Percentiles rank a stretch among this genome's conserved stretches.
Conservation (phyloP, 2,113 vertebrate species). For the Syrmaticus mikado region DNA sequence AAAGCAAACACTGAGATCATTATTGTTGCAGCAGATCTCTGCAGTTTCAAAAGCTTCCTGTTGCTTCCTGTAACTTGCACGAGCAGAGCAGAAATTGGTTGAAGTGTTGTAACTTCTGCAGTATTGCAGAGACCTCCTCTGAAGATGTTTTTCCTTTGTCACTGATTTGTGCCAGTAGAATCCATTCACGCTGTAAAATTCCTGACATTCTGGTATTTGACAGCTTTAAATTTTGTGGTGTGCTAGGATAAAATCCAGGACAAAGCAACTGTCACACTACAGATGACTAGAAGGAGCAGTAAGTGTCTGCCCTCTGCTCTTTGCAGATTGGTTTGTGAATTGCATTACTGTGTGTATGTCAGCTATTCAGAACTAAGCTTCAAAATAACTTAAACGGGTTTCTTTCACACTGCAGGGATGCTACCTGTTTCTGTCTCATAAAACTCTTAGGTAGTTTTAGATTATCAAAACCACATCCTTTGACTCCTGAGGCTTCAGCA, state of each 20-base stretch:
- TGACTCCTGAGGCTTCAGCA: not conserved
- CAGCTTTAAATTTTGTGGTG: not conserved
- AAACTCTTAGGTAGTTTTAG: not conserved
- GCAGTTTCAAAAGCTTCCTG: constrained; percentile 55
- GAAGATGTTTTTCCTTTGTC: not conserved
- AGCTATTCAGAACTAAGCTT: constrained; percentile 2
- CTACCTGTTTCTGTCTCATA: not conserved
- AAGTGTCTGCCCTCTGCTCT: not conserved
- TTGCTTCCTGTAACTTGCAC: constrained; percentile 34
- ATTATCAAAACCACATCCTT: constrained; percentile 18
- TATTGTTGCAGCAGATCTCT: constrained; percentile 37
- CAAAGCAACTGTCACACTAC: not conserved
- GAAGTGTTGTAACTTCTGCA: not conserved
- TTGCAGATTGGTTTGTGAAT: not conserved
- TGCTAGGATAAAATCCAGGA: not conserved
- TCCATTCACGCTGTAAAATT: not conserved
- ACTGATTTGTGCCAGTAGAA: not conserved
- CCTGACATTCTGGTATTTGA: not conserved
- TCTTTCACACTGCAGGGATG: not conserved
- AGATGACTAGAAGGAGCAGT: not conserved
- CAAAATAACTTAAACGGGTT: not conserved
- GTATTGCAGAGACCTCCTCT: not conserved
- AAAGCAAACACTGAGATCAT: constrained; percentile 16
- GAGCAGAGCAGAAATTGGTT: not conserved
- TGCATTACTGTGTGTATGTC: not conserved